phyloP scores from a whole-genome alignment of 2,113 vertebrate genomes.

The Catagonus wagneri region DNA sequence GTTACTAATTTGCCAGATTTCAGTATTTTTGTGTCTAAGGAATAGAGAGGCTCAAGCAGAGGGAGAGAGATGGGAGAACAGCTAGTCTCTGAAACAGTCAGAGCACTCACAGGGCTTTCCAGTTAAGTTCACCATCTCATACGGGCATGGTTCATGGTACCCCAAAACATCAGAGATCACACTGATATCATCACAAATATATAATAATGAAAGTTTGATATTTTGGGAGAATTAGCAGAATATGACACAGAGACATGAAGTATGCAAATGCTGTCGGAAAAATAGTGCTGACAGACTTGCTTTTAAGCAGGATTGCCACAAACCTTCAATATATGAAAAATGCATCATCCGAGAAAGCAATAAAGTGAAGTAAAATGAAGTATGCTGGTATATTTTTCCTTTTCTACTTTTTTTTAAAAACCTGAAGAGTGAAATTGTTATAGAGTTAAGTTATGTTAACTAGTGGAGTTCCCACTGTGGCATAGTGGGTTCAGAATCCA shows the following conservation, averaged over 20 bases:
- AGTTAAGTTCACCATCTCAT: background rate
- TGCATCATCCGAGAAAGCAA: background rate
- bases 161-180: background rate
- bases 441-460: constrained; percentile 30
- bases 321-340: background rate
- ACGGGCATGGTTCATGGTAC: background rate
- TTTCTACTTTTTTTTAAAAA: constrained; percentile 16
- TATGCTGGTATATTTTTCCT: background rate
- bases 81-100: background rate
- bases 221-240: background rate
- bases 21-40: background rate
- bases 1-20: background rate
- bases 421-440: constrained; percentile 34
- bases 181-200: background rate
- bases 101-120: background rate
- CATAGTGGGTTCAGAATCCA: too few species aligned
- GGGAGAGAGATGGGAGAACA: background rate
- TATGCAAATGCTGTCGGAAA: background rate
- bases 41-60: background rate
- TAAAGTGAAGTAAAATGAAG: background rate
- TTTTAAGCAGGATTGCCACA: background rate
- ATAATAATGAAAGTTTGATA: background rate
- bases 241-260: background rate
- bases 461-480: too few species aligned
- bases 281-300: background rate